Evolutionary conservation across 2,113 vertebrate species (phyloP).

Genomic region (Microcebus tavaratra): DNA sequence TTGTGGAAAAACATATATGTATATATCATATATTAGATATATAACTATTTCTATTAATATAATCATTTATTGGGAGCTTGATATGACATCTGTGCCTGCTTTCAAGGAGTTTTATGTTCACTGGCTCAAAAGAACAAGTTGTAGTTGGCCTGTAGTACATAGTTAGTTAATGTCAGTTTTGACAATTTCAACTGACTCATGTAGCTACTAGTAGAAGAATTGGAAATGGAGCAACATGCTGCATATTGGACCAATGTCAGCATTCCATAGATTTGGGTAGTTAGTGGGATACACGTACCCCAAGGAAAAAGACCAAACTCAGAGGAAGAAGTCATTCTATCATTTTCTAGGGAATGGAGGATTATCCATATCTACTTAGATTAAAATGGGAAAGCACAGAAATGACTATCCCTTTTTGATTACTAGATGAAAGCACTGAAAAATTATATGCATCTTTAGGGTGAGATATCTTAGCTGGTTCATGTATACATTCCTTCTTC

Average conservation of each 20-base stretch:
- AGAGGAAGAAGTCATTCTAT: background rate
- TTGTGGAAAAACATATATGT: background rate
- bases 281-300: accelerated
- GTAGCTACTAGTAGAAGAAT: background rate
- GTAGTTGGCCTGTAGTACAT: background rate
- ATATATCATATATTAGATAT: background rate
- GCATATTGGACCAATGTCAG: background rate
- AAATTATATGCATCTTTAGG: background rate
- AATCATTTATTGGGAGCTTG: background rate
- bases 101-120: background rate
- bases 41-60: background rate
- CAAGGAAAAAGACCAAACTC: background rate
- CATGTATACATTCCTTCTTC: background rate
- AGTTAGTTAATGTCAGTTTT: background rate
- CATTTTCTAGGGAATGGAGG: background rate
- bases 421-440: background rate
- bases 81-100: background rate
- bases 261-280: no score
- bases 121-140: background rate
- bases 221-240: background rate
- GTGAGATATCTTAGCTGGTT: background rate
- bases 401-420: background rate
- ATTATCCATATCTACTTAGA: background rate
- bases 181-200: background rate
- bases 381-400: background rate